Conservation (phyloP, 1,140 invertebrate species). For the Palaemon carinicauda region DNA sequence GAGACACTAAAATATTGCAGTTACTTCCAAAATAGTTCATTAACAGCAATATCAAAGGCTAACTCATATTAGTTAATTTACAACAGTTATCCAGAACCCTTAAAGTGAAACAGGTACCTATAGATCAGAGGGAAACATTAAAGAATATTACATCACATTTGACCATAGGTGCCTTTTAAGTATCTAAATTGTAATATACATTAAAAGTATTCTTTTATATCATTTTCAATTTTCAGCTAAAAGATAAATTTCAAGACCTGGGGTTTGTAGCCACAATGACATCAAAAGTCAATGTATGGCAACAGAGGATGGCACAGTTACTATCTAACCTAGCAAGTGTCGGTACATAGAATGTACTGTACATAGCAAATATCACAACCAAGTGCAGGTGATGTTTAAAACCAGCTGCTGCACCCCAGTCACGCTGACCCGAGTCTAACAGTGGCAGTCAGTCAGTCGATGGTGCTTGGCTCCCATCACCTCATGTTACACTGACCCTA, state of each 20-base stretch:
- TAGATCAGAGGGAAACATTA: conserved; percentile 48
- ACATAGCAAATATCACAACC: conserved; percentile 54
- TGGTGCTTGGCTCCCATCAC: conserved; percentile 39
- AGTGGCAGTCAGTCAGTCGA: neutral
- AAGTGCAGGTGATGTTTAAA: conserved; percentile 49
- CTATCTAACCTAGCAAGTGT: conserved; percentile 54
- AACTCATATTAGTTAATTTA: conserved; percentile 51
- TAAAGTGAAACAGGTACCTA: conserved; percentile 46
- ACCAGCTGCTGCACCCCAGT: conserved; percentile 21
- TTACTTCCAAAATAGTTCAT: conserved; percentile 51
- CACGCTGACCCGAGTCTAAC: conserved; percentile 7
- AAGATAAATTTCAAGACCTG: conserved; percentile 49
- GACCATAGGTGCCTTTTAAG: conserved; percentile 47
- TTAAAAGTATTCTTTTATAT: conserved; percentile 36
- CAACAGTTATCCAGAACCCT: conserved; percentile 49
- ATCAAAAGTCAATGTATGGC: conserved; percentile 48
- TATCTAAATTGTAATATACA: conserved; percentile 42
- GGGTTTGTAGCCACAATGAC: conserved; percentile 44
- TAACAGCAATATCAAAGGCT: conserved; percentile 53
- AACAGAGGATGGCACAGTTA: conserved; percentile 55
- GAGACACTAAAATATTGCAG: conserved; percentile 51
- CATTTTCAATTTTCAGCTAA: conserved; percentile 32
- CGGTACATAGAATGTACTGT: conserved; percentile 42
- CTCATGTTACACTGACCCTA: neutral
- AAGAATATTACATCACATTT: conserved; percentile 54